Percentiles rank a stretch among this genome's conserved stretches.
phyloP scores from a whole-genome alignment of 2,888 invertebrate species.

The Pristionchus exspectatus region DNA sequence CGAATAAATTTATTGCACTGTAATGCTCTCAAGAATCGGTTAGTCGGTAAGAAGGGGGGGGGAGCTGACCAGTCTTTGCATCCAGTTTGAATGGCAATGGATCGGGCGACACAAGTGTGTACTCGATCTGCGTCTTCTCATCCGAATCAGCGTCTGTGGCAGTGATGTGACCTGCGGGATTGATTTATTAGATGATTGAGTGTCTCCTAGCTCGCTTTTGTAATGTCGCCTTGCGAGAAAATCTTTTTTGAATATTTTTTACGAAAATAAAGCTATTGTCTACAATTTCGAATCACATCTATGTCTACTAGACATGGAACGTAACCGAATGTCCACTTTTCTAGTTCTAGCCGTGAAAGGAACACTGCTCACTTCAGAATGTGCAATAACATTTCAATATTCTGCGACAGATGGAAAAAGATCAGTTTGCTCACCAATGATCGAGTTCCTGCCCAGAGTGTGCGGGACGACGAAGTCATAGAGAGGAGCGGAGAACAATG shows the following conservation, averaged over 20 bases:
- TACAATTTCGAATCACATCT: background rate
- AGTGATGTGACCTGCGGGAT: conserved; percentile 82
- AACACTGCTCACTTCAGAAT: no score
- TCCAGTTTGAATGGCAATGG: conserved; percentile 34
- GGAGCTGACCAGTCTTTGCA: conserved; percentile 84
- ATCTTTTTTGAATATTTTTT: no score
- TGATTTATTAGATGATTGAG: background rate
- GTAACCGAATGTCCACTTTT: no score
- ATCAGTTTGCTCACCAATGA: background rate
- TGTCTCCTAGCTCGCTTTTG: no score
- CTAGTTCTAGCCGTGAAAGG: no score
- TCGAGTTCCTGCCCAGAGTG: conserved; percentile 1
- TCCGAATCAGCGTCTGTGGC: conserved; percentile 97
- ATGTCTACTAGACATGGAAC: no score
- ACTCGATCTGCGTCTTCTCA: conserved; percentile 88
- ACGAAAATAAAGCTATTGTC: background rate
- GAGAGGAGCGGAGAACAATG: conserved; percentile 65
- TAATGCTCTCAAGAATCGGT: background rate
- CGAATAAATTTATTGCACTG: background rate
- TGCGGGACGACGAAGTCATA: conserved; percentile 57
- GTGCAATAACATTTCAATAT: background rate
- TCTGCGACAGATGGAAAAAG: background rate
- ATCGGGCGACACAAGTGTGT: conserved; percentile 58
- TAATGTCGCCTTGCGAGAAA: no score
- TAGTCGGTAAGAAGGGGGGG: background rate